These are phyloP conservation scores for Rallus crepitans DNA, from an alignment of 2,797 vertebrate species.

Conservation along the genomic window DNA sequence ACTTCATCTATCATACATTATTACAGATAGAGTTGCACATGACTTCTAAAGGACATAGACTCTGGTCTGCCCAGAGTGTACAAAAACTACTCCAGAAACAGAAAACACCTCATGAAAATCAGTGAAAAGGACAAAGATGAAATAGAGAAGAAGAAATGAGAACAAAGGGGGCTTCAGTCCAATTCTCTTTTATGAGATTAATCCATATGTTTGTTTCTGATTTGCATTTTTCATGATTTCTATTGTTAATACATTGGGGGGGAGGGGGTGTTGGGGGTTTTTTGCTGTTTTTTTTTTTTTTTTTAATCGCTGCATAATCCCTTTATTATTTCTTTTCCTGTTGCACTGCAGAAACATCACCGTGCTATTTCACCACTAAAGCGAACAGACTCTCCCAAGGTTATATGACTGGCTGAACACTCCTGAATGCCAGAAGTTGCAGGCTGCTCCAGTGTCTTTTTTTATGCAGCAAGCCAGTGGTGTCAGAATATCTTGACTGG, in stretches of 20 bases:
- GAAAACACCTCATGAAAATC: not conserved
- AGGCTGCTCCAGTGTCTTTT: not conserved
- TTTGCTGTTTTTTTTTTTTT: not conserved
- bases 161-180: not conserved
- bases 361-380: not conserved
- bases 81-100: not conserved
- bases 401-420: not conserved
- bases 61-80: not conserved
- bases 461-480: not conserved
- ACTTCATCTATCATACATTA: slow-evolving; percentile 49
- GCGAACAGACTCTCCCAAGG: not conserved
- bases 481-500: not conserved
- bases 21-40: slow-evolving; percentile 8
- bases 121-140: not conserved
- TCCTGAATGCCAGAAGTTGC: not conserved
- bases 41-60: not conserved
- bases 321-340: not conserved
- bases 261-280: accelerated
- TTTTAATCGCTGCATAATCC: not conserved
- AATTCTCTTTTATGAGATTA: slow-evolving; percentile 19
- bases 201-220: slow-evolving; percentile 11
- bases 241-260: not conserved
- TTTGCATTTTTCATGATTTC: not conserved
- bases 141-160: not conserved
- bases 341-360: not conserved